Evolutionary conservation across 2,888 invertebrate genomes (phyloP).

Genomic region (Odontocolon sp.): DNA sequence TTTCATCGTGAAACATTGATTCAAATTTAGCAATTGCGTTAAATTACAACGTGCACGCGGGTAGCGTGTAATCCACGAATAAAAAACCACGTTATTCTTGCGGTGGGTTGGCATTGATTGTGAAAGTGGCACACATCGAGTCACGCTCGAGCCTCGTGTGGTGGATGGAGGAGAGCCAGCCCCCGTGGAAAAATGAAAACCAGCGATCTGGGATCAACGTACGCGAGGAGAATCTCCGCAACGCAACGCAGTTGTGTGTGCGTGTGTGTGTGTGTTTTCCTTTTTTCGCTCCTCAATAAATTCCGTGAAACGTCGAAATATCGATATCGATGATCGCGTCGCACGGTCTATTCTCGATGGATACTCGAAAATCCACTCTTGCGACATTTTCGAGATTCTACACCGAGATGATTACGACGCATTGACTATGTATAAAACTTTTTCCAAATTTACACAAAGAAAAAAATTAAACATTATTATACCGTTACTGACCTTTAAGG

Average conservation of each 20-base stretch:
- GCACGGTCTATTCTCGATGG: too few relatives aligned
- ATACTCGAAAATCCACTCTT: too few relatives aligned
- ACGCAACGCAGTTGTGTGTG: constrained; percentile 1
- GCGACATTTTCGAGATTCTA: too few relatives aligned
- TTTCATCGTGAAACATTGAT: constrained; percentile 5
- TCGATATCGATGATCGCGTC: neutral
- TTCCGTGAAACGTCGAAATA: neutral
- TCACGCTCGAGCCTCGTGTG: constrained; percentile 62
- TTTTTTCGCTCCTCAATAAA: neutral
- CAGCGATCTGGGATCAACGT: constrained; percentile 63
- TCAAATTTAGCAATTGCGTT: constrained; percentile 46
- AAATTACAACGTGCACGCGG: neutral
- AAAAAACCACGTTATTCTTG: constrained; percentile 54
- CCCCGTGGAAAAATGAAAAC: constrained; percentile 64
- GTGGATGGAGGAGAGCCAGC: too few relatives aligned
- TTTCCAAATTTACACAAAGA: too few relatives aligned
- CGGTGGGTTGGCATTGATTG: constrained; percentile 62
- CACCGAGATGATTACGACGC: too few relatives aligned
- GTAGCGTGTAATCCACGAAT: constrained; percentile 39
- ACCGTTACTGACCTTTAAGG: too few relatives aligned
- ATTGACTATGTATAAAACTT: too few relatives aligned
- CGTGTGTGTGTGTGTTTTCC: constrained; percentile 25
- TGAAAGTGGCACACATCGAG: constrained; percentile 66
- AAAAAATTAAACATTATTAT: too few relatives aligned
- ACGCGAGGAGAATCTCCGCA: constrained; percentile 28